phyloP scores from a whole-genome alignment of 2,888 invertebrate species.

The Allygus modestus region DNA sequence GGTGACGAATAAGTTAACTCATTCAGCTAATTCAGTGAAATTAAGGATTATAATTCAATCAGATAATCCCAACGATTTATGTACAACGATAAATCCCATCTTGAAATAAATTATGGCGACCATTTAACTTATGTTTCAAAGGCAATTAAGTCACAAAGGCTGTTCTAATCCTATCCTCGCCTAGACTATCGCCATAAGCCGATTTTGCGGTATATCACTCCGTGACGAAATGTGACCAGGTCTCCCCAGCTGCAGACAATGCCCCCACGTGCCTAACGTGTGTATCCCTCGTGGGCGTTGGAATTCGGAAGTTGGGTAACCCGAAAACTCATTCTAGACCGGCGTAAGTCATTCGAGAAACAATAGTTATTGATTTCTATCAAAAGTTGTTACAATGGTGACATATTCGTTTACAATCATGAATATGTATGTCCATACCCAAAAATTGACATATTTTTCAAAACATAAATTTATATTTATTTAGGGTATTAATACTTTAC shows the following conservation, averaged over 20 bases:
- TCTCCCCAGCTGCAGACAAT: conserved; percentile 18
- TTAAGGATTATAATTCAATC: too few species aligned
- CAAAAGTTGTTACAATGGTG: too few species aligned
- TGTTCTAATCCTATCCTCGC: not conserved
- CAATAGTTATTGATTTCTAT: too few species aligned
- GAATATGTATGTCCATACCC: too few species aligned
- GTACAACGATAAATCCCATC: too few species aligned
- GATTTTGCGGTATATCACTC: not conserved
- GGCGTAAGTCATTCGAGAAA: too few species aligned
- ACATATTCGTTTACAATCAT: too few species aligned
- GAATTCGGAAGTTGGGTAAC: conserved; percentile 47
- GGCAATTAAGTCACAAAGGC: conserved; percentile 5
- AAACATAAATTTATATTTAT: too few species aligned
- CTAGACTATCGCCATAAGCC: not conserved
- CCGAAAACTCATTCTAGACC: not conserved
- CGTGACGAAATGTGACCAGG: not conserved
- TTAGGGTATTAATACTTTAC: too few species aligned
- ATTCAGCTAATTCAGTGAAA: too few species aligned
- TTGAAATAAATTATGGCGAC: not conserved
- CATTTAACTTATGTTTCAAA: not conserved
- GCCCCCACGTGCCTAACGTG: not conserved
- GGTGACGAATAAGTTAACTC: too few species aligned
- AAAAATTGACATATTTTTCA: too few species aligned
- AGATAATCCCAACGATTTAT: not conserved
- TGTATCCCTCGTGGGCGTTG: not conserved